These are phyloP conservation scores for Thera obeliscata DNA, from an alignment of 2,888 invertebrate species.

Conservation along the genomic window DNA sequence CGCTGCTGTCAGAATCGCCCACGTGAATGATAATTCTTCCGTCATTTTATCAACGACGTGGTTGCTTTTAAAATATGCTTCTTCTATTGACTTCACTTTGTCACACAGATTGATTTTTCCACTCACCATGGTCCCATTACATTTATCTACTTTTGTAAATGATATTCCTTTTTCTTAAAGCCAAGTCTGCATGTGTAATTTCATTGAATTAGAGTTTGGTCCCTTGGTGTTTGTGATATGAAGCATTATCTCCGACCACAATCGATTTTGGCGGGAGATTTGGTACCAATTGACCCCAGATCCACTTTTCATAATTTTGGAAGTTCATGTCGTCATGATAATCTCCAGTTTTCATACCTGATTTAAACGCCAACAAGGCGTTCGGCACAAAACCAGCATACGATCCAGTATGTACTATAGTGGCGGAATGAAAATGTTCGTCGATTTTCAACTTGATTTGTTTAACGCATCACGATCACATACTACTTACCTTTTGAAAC, in stretches of 20 bases:
- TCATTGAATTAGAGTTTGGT: neutral
- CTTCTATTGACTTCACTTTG: neutral
- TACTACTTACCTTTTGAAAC: no score
- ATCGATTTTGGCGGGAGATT: conserved; percentile 39
- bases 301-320: conserved; percentile 47
- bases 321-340: conserved; percentile 51
- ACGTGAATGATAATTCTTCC: neutral
- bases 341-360: conserved; percentile 44
- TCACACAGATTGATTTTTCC: neutral
- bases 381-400: conserved; percentile 42
- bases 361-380: conserved; percentile 39
- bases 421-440: no score
- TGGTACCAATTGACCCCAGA: conserved; percentile 44
- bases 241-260: neutral
- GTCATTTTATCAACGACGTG: neutral
- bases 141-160: neutral
- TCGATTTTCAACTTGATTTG: no score
- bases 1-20: no score
- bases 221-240: neutral
- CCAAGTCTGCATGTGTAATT: neutral
- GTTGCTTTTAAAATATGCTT: neutral
- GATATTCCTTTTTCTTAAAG: neutral
- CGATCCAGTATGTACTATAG: conserved; percentile 37
- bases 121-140: neutral
- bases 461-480: no score